These are phyloP conservation scores for Ophonus ardosiacus DNA, from an alignment of 2,888 invertebrate species.

Conservation along the genomic window DNA sequence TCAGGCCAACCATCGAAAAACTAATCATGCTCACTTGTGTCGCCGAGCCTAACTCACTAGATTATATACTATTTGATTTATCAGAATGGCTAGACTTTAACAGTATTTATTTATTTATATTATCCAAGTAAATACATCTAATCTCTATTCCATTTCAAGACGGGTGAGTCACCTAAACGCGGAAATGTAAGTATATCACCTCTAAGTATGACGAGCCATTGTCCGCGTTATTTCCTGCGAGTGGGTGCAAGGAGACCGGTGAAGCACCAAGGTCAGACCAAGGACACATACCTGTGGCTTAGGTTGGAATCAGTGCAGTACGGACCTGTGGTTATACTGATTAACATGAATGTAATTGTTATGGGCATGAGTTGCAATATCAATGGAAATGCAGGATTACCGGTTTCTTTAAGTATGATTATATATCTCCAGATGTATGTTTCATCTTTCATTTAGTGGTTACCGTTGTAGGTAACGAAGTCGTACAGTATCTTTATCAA, in stretches of 20 bases:
- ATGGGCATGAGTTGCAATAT: neutral
- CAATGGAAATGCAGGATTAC: neutral
- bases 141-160: neutral
- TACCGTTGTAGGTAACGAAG: neutral
- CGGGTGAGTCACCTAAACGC: neutral
- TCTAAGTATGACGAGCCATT: neutral
- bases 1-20: no score
- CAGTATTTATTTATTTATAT: no score
- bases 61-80: no score
- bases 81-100: no score
- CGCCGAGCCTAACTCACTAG: no score
- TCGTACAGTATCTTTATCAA: no score
- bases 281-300: constrained; percentile 15
- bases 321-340: constrained; percentile 11
- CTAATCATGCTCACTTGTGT: no score
- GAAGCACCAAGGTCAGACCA: constrained; percentile 16
- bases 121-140: no score
- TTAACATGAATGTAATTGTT: neutral
- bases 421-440: no score
- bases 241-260: neutral
- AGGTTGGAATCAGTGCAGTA: neutral
- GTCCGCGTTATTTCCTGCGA: constrained; percentile 10
- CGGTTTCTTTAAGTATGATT: no score
- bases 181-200: neutral
- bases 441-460: neutral